A percentile compares a stretch with the other conserved stretches of the same genome.
phyloP scores from a whole-genome alignment of 1,140 invertebrate species.

The Diuraphis noxia region DNA sequence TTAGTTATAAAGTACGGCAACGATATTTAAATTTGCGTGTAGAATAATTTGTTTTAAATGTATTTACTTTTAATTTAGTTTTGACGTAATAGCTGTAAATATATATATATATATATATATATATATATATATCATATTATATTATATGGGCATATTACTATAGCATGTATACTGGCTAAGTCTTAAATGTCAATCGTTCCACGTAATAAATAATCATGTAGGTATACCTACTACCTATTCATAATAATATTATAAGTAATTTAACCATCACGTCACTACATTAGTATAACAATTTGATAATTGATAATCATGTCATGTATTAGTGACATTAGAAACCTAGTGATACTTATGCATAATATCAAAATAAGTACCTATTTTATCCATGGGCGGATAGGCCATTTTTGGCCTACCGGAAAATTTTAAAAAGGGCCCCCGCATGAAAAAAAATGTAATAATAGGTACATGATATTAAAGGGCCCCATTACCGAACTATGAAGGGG shows the following conservation, averaged over 20 bases:
- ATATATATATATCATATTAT: not conserved
- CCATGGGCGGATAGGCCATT: no score
- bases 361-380: not conserved
- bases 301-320: not conserved
- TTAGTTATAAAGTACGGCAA: not conserved
- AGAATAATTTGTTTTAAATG: not conserved
- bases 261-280: no score
- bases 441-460: no score
- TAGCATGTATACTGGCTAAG: not conserved
- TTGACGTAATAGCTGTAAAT: no score
- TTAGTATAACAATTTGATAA: not conserved
- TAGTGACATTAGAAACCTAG: not conserved
- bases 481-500: no score
- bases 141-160: not conserved
- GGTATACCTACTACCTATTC: no score
- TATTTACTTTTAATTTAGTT: not conserved
- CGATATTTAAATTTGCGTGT: not conserved
- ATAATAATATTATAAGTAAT: no score
- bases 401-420: no score
- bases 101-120: no score
- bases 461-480: no score
- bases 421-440: no score
- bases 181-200: not conserved
- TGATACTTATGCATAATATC: not conserved
- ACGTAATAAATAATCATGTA: not conserved